Evolutionary conservation across 2,797 vertebrate genomes (phyloP), one percentile per base, ranked within the genome.

Genomic region (Adelosebastes latens): DNA sequence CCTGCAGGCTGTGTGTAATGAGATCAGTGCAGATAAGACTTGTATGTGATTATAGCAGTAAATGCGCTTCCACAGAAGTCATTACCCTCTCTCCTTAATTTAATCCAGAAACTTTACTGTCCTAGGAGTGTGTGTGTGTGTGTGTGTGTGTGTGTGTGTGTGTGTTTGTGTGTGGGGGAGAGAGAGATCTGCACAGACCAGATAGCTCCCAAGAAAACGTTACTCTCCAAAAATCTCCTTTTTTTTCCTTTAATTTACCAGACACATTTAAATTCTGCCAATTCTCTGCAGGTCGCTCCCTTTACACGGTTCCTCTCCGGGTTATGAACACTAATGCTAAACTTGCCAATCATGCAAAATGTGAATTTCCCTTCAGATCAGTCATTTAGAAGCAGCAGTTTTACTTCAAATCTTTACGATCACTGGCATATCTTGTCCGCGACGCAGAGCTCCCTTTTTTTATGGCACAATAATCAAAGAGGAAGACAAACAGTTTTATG

Each of bases 401-500:
- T 71, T 24, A 36, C 58, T 53, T 74, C 2, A 55, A 14, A 73
- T 39, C 29, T 66, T 78, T 72, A 63, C 74, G 49, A 46, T 46
- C 68, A 29, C 31, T 46, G 59, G 36, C 62, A 42, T 64, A 52
- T 85, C 75, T 66, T 63, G 49, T 77, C 63, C 64, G 29, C 31
- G 60, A 49, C 22, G 32, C 79, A 72, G 42, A 56, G 67, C 61
- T 85, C 36, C 65, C 64, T 70, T 77, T 85, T 76, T 81, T 79
- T 78, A 82, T 80, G 61, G 65, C 7, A 31, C 32, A 72, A 69
- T 53, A 58, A 83, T 85, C 55, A 77, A 53, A 69, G 53, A 67
- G 67, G 61, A 82, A 61, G 78, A 78, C 60, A 67, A 85, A 80
- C 62, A 70, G 16, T 71, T 83, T 64, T 34, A 85, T 86, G 70